These are phyloP conservation scores for Stenichneumon culpator DNA, from an alignment of 2,888 invertebrate genomes.

Conservation along the genomic window DNA sequence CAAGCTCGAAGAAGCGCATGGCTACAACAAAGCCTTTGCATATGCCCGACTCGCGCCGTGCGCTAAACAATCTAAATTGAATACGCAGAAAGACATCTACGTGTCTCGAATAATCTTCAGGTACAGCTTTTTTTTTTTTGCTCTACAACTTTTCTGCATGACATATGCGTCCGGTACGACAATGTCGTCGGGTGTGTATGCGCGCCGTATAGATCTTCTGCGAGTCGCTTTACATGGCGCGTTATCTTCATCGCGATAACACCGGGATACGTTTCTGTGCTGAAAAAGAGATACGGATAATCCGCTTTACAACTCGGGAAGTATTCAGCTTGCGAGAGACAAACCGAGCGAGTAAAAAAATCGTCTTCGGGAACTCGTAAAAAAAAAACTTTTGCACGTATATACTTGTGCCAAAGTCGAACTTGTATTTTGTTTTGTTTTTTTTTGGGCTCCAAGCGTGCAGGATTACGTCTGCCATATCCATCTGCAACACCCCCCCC, in stretches of 20 bases:
- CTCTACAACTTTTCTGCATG: too few species aligned
- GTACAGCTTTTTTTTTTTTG: too few species aligned
- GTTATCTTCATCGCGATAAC: slow-evolving; percentile 56
- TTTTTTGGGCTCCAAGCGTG: not conserved
- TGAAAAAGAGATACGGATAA: slow-evolving; percentile 50
- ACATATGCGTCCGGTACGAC: slow-evolving; percentile 1
- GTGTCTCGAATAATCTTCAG: slow-evolving; percentile 12
- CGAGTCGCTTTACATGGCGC: not conserved
- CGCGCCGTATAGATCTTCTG: slow-evolving; percentile 39
- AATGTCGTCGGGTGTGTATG: not conserved
- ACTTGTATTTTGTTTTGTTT: slow-evolving; percentile 7
- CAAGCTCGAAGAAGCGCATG: too few species aligned
- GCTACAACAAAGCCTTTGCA: too few species aligned
- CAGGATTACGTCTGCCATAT: not conserved
- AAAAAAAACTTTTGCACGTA: not conserved
- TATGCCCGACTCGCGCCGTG: not conserved
- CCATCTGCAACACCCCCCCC: not conserved
- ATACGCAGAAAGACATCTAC: not conserved
- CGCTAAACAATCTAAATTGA: too few species aligned
- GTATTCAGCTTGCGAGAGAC: slow-evolving; percentile 29
- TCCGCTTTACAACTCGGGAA: slow-evolving; percentile 44
- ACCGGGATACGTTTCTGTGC: slow-evolving; percentile 13
- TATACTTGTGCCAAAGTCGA: not conserved
- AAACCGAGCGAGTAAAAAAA: slow-evolving; percentile 4
- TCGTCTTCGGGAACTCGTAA: slow-evolving; percentile 8